A percentile compares a stretch with the other conserved stretches of the same genome.
phyloP scores from a whole-genome alignment of 2,888 invertebrate species.

The Pachliopta kotzebuea region DNA sequence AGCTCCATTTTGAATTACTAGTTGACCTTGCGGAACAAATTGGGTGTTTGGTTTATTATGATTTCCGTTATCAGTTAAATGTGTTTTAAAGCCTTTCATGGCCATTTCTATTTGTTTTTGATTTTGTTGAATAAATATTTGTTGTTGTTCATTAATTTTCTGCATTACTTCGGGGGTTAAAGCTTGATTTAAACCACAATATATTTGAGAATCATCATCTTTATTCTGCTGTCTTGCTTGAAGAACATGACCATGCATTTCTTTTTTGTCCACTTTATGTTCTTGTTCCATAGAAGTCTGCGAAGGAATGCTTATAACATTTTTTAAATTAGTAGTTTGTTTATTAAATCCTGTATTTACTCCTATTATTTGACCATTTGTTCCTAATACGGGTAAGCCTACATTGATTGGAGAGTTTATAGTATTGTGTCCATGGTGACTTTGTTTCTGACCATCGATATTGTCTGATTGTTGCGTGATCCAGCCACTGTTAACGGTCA shows the following conservation, averaged over 20 bases:
- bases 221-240: conserved; percentile 39
- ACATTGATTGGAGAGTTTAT: conserved; percentile 48
- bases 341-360: conserved; percentile 72
- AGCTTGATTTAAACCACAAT: conserved; percentile 69
- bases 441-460: conserved; percentile 54
- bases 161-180: conserved; percentile 77
- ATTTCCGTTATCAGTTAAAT: conserved; percentile 56
- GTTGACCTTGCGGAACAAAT: conserved; percentile 62
- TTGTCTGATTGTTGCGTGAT: conserved; percentile 67
- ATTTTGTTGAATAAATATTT: conserved; percentile 79
- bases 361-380: conserved; percentile 82
- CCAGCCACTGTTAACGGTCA: conserved; percentile 75
- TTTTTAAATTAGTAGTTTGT: conserved; percentile 52
- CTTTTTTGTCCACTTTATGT: conserved; percentile 60
- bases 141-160: conserved; percentile 79
- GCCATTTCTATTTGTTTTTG: conserved; percentile 78
- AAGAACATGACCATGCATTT: conserved; percentile 33
- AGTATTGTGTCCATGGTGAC: conserved; percentile 39
- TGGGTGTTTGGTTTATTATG: conserved; percentile 56
- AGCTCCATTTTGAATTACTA: conserved; percentile 73
- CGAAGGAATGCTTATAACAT: conserved; percentile 41
- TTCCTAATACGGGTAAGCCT: conserved; percentile 73
- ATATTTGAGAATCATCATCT: conserved; percentile 71
- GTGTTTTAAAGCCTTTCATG: conserved; percentile 72
- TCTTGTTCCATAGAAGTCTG: conserved; percentile 48